Conservation (phyloP, 2,797 vertebrate species). For the Myotis pilosus region DNA sequence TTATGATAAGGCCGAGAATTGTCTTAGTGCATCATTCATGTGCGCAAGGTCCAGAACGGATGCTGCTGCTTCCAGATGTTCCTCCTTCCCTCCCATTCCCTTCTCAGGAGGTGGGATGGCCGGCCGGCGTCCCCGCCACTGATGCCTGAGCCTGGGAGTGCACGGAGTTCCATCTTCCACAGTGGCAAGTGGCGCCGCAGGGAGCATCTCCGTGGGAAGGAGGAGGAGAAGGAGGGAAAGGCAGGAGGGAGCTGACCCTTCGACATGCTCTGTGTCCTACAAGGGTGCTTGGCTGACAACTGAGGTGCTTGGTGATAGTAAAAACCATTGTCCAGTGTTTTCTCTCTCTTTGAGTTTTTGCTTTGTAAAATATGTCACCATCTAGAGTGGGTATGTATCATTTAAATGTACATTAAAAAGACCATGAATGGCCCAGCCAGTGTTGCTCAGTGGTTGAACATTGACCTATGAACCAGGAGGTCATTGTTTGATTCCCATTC, state of each 20-base stretch:
- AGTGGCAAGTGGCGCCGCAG: too few species aligned
- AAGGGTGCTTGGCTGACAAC: not conserved
- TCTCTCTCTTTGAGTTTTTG: not conserved
- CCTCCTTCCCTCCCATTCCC: not conserved
- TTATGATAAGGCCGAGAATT: slow-evolving; percentile 77
- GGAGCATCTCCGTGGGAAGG: not conserved
- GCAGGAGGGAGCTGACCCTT: not conserved
- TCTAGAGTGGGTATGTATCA: not conserved
- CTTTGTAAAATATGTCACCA: not conserved
- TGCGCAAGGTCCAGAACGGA: slow-evolving; percentile 66
- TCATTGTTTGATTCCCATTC: too few species aligned
- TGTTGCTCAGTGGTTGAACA: too few species aligned
- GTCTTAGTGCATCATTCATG: slow-evolving; percentile 79
- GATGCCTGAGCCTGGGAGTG: not conserved
- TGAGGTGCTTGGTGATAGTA: not conserved
- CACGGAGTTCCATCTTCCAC: not conserved
- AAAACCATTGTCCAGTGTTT: not conserved
- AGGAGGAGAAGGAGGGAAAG: not conserved
- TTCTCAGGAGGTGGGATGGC: slow-evolving; percentile 7
- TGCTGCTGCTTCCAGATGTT: slow-evolving; percentile 70
- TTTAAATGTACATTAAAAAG: not conserved
- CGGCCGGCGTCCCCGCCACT: not conserved
- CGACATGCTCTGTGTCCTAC: not conserved
- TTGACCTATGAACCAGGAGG: too few species aligned
- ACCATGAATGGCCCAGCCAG: not conserved